Conservation (phyloP, 2,113 vertebrate species). For the Pterocles burchelli region DNA sequence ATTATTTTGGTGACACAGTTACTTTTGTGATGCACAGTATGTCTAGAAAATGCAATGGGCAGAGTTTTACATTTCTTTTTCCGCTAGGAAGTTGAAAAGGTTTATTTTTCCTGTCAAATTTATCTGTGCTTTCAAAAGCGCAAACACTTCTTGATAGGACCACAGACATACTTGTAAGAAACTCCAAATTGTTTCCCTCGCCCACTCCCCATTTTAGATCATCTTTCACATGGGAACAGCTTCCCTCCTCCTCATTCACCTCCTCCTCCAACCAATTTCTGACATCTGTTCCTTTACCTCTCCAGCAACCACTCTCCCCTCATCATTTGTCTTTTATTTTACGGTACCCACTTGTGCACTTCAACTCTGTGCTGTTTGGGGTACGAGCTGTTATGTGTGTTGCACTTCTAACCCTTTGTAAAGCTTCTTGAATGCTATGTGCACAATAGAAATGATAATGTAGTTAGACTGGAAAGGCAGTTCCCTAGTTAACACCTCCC, state of each 20-base stretch:
- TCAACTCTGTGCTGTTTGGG: neutral
- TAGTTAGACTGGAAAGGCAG: constrained; percentile 60
- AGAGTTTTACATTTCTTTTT: neutral
- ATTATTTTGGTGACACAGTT: neutral
- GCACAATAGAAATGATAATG: constrained; percentile 52
- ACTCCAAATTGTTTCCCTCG: constrained; percentile 51
- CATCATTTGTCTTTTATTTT: constrained; percentile 53
- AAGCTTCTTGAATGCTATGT: constrained; percentile 8
- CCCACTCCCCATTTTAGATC: constrained; percentile 67
- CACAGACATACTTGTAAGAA: constrained; percentile 52
- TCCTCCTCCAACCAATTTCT: constrained; percentile 51
- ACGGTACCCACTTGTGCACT: neutral
- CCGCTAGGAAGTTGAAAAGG: neutral
- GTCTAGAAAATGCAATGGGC: neutral
- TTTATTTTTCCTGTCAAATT: constrained; percentile 46
- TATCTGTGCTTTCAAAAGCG: constrained; percentile 33
- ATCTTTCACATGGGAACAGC: constrained; percentile 65
- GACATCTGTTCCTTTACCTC: constrained; percentile 63
- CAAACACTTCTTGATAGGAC: constrained; percentile 47
- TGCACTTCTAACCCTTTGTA: constrained; percentile 27
- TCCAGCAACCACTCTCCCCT: neutral
- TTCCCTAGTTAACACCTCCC: constrained; percentile 72
- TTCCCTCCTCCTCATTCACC: constrained; percentile 63
- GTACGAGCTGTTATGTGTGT: neutral
- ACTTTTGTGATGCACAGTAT: neutral